A percentile compares a stretch with the other conserved stretches of the same genome.
phyloP scores from a whole-genome alignment of 2,888 invertebrate species.

The Agonum fuliginosum region DNA sequence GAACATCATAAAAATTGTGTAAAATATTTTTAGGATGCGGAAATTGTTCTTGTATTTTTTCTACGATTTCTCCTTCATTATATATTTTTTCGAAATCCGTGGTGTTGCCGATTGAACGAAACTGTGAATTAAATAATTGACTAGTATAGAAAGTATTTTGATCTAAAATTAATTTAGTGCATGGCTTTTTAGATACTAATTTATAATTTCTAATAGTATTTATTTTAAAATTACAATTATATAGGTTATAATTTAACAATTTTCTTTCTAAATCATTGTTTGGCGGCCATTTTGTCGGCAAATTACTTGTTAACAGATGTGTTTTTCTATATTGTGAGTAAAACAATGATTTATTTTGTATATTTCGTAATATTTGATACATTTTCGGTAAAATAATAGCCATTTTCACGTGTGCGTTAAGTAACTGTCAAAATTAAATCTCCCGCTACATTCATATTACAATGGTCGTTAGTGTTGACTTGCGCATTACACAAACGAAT shows the following conservation, averaged over 20 bases:
- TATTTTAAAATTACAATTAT: conserved; percentile 34
- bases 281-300: background rate
- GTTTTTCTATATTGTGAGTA: background rate
- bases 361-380: conserved; percentile 34
- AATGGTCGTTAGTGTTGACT: too few relatives aligned
- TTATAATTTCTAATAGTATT: conserved; percentile 22
- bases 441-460: background rate
- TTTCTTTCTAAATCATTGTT: background rate
- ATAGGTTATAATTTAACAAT: conserved; percentile 56
- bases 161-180: background rate
- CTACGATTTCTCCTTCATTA: conserved; percentile 64
- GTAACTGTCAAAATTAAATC: conserved; percentile 42
- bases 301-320: background rate
- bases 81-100: background rate
- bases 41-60: conserved; percentile 71
- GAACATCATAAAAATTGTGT: conserved; percentile 72
- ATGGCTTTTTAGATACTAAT: conserved; percentile 5
- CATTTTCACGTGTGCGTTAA: conserved; percentile 40
- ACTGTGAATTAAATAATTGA: conserved; percentile 39
- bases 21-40: conserved; percentile 74
- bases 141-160: conserved; percentile 1
- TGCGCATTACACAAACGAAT: too few relatives aligned
- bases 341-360: conserved; percentile 10
- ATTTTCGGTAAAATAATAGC: conserved; percentile 10
- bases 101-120: background rate